These are phyloP conservation scores for Corythornis cristatus DNA, from an alignment of 2,113 vertebrate species.

Conservation along the genomic window DNA sequence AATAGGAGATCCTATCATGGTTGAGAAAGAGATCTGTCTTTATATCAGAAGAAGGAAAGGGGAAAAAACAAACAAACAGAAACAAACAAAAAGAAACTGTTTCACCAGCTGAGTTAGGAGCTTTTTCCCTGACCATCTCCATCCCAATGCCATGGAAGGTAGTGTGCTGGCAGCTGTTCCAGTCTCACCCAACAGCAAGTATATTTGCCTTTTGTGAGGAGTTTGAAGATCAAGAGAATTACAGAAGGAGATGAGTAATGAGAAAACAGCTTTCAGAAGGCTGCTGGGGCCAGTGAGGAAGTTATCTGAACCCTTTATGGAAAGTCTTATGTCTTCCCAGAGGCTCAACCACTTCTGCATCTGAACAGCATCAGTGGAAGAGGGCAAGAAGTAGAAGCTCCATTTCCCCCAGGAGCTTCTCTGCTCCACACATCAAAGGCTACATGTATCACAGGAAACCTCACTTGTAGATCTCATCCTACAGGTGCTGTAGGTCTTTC, in stretches of 20 bases:
- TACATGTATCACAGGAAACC: rapidly evolving
- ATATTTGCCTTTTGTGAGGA: background rate
- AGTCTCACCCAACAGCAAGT: background rate
- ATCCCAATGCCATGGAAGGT: rapidly evolving
- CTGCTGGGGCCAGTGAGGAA: background rate
- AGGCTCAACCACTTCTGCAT: background rate
- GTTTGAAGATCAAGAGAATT: conserved; percentile 6
- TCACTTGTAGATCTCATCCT: background rate
- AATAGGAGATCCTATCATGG: rapidly evolving
- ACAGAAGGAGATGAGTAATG: background rate
- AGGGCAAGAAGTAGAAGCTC: background rate
- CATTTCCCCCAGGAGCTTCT: background rate
- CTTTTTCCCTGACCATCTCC: background rate
- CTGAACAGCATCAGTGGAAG: background rate
- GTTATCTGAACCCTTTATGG: background rate
- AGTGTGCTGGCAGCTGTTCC: background rate
- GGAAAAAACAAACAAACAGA: background rate
- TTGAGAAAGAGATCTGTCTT: background rate
- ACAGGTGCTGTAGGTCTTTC: background rate
- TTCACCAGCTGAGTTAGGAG: background rate
- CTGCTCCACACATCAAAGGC: background rate
- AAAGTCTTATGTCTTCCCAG: rapidly evolving
- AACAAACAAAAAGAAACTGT: background rate
- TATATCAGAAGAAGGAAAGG: background rate
- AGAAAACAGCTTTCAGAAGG: background rate